Evolutionary conservation across 1,140 invertebrate genomes (phyloP).

Genomic region (Psix sp.): DNA sequence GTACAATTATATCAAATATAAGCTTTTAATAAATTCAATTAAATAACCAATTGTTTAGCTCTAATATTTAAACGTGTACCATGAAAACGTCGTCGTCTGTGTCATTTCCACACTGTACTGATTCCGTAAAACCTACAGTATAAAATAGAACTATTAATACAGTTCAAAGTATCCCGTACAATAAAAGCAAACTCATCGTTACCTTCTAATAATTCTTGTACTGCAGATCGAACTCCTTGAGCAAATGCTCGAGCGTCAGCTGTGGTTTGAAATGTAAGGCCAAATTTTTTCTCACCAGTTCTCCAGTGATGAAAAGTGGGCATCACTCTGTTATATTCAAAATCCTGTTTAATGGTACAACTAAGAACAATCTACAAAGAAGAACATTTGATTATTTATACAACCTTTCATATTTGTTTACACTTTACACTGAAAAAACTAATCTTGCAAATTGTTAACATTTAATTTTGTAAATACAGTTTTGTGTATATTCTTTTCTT

Average conservation of each 20-base stretch:
- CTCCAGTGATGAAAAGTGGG: slow-evolving; percentile 99
- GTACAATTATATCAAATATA: too few species aligned
- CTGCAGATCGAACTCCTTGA: slow-evolving; percentile 91
- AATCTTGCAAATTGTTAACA: too few species aligned
- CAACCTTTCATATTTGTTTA: neutral
- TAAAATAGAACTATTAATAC: neutral
- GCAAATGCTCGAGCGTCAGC: slow-evolving; percentile 96
- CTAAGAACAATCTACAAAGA: slow-evolving; percentile 89
- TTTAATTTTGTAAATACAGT: too few species aligned
- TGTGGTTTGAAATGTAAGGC: slow-evolving; percentile 95
- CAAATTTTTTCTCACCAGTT: slow-evolving; percentile 95
- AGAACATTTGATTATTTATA: neutral
- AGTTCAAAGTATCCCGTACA: neutral
- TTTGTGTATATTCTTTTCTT: too few species aligned
- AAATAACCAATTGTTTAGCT: neutral
- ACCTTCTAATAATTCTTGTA: slow-evolving; percentile 95
- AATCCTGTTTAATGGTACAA: slow-evolving; percentile 96
- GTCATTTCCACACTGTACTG: slow-evolving; percentile 66
- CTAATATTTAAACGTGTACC: too few species aligned
- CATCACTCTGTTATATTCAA: slow-evolving; percentile 98
- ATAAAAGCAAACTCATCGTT: neutral
- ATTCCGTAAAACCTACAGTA: slow-evolving; percentile 78
- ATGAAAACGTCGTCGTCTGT: slow-evolving; percentile 91
- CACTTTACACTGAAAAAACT: too few species aligned
- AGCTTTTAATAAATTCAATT: too few species aligned